phyloP scores from a whole-genome alignment of 1,140 invertebrate species.

The Neotoxoptera formosana region DNA sequence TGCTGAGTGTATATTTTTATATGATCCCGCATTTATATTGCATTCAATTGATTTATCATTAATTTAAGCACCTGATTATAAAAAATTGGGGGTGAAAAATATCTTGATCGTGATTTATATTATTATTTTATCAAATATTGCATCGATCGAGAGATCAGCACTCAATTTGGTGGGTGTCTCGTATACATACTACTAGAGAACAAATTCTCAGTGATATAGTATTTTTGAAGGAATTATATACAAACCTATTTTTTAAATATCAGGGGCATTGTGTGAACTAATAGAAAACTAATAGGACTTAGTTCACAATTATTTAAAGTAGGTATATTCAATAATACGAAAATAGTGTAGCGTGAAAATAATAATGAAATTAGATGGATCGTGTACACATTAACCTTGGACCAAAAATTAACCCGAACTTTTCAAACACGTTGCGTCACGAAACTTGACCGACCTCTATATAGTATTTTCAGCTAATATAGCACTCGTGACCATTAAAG shows the following conservation, averaged over 20 bases:
- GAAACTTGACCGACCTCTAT: background rate
- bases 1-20: background rate
- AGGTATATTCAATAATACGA: background rate
- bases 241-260: background rate
- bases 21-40: background rate
- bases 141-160: background rate
- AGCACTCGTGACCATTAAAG: background rate
- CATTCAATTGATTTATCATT: background rate
- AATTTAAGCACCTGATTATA: background rate
- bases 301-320: background rate
- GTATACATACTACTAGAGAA: background rate
- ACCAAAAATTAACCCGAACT: background rate
- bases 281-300: background rate
- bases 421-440: background rate
- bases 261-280: background rate
- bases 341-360: background rate
- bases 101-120: background rate
- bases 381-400: conserved; percentile 27
- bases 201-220: background rate
- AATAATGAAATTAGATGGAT: conserved; percentile 7
- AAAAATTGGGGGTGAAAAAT: background rate
- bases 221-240: background rate
- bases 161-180: background rate
- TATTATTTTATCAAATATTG: background rate
- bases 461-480: background rate